Evolutionary conservation across 2,113 vertebrate genomes (phyloP), one percentile per base, ranked within the genome.

Genomic region (Ornithorhynchus anatinus): DNA sequence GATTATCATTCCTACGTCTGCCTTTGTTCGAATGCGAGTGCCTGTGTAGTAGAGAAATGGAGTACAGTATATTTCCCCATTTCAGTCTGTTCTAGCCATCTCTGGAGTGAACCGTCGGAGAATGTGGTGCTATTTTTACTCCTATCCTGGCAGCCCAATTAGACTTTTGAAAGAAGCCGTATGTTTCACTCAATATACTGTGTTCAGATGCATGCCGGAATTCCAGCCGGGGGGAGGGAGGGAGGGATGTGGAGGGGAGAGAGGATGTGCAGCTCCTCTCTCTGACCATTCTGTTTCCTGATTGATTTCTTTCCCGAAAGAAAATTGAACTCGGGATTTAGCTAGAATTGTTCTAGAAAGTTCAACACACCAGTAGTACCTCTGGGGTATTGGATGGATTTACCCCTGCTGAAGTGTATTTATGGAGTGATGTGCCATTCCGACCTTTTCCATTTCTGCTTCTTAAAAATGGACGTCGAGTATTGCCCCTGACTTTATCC

Each of bases 1-100:
- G 88, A 91, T 93, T 92, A 91, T 69, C 36, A 14, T 77, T 85
- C 74, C 78, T 71, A 72, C 82, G 67, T 10, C 14, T 82, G 39
- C n/a, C 45, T 33, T 61, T 42, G 38, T 38, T 32, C 32, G 40
- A 58, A 33, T 31, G 32, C 57, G 59, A 70, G 13, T 0, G 6
- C 69, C 48, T 84, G 69, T 64, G 76, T 84, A 66, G 51, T 40
- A 73, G 75, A 81, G 72, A 77, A 64, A 52, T 1, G 23, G 47
- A 73, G 53, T 60, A 52, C 0, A 0, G 31, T 16, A 10, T 23
- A 59, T 73, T 39, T 79, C 52, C 72, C 79, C 75, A 44, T 60
- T 71, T 45, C 51, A 69, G 42, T 45, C 54, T 44, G 47, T 68
- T 10, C 40, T 69, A 58, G 48, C n/a, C 48, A 74, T 39, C 33